These are phyloP conservation scores for Scelioninae gen. 1 DNA, from an alignment of 2,888 invertebrate genomes.

Conservation along the genomic window DNA sequence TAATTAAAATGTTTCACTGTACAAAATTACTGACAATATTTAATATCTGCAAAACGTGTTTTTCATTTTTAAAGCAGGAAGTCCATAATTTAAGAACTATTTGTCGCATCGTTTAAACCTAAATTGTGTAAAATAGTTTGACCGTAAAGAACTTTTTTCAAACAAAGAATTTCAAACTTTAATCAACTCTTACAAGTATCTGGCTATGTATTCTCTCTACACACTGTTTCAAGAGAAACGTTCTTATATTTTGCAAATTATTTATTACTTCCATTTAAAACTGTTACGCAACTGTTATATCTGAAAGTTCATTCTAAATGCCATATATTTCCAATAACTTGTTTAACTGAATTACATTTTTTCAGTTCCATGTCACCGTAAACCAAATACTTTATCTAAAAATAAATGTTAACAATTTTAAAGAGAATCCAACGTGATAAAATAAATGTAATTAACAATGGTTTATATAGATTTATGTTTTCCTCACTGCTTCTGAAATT, in stretches of 20 bases:
- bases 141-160: constrained; percentile 29
- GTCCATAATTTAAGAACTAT: constrained; percentile 20
- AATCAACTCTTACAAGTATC: constrained; percentile 32
- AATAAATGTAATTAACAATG: constrained; percentile 48
- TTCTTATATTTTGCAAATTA: constrained; percentile 26
- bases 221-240: constrained; percentile 19
- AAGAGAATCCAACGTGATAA: not conserved
- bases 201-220: constrained; percentile 6
- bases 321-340: not conserved
- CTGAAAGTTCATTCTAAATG: too few relatives aligned
- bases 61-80: not conserved
- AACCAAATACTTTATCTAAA: not conserved
- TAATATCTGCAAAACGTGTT: too few relatives aligned
- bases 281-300: constrained; percentile 3
- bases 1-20: too few relatives aligned
- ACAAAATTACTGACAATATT: too few relatives aligned
- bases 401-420: constrained; percentile 3
- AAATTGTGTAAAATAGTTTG: constrained; percentile 39
- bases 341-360: not conserved
- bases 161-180: constrained; percentile 48
- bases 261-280: constrained; percentile 24
- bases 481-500: constrained; percentile 48
- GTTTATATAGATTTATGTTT: constrained; percentile 53
- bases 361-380: too few relatives aligned
- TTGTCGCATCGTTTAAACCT: constrained; percentile 28